These are phyloP conservation scores for Heliconius hermathena DNA, from an alignment of 1,140 invertebrate genomes.

Conservation along the genomic window DNA sequence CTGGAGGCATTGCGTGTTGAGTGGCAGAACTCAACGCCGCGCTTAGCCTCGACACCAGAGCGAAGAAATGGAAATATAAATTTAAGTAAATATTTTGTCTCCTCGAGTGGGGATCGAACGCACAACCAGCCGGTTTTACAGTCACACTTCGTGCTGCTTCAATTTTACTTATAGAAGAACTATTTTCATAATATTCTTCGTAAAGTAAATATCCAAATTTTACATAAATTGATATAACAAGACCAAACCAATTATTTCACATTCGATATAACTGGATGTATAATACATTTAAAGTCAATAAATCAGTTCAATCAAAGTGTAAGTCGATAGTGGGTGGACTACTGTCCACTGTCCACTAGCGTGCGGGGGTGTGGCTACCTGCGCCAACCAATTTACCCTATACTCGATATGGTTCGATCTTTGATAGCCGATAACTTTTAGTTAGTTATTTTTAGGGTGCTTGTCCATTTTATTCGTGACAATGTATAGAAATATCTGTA, in stretches of 20 bases:
- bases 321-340: slow-evolving; percentile 49
- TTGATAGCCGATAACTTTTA: slow-evolving; percentile 31
- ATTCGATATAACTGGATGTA: neutral
- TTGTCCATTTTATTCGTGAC: neutral
- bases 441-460: neutral
- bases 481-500: too few relatives aligned
- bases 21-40: too few relatives aligned
- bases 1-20: too few relatives aligned
- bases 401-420: slow-evolving; percentile 58
- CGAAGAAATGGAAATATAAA: too few relatives aligned
- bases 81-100: too few relatives aligned
- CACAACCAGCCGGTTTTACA: too few relatives aligned
- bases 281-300: slow-evolving; percentile 42
- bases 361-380: slow-evolving; percentile 63
- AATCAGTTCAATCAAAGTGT: slow-evolving; percentile 47
- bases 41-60: too few relatives aligned
- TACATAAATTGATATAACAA: neutral
- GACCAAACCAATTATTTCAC: neutral
- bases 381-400: slow-evolving; percentile 42
- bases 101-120: too few relatives aligned
- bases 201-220: neutral
- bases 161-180: neutral
- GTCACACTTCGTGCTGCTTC: too few relatives aligned
- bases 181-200: too few relatives aligned
- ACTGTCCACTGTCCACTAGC: slow-evolving; percentile 73